These are phyloP conservation scores for Orchestes rusci DNA, from an alignment of 2,888 invertebrate species.

Conservation along the genomic window DNA sequence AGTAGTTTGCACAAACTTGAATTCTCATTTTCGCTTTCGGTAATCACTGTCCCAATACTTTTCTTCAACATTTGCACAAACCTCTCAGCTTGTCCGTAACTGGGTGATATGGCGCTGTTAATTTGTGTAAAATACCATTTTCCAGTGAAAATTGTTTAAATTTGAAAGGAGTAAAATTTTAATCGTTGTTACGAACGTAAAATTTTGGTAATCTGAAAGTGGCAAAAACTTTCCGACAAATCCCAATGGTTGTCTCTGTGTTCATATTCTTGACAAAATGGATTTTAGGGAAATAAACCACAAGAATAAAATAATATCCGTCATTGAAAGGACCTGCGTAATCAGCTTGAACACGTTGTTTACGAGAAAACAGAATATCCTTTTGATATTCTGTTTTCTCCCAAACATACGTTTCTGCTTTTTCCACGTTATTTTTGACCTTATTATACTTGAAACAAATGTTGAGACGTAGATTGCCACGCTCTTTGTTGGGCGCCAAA, in stretches of 20 bases:
- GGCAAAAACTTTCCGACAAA: slow-evolving; percentile 3
- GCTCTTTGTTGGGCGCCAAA: no score
- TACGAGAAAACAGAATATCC: no score
- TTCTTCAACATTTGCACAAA: slow-evolving; percentile 29
- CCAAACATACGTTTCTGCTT: slow-evolving; percentile 1
- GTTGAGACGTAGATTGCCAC: no score
- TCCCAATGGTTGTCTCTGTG: neutral
- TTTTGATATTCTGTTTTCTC: neutral
- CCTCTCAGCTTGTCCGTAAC: slow-evolving; percentile 30
- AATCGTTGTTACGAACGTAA: slow-evolving; percentile 20
- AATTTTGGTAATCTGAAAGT: slow-evolving; percentile 3
- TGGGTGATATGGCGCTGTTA: slow-evolving; percentile 17
- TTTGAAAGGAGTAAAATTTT: slow-evolving; percentile 9
- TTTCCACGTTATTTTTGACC: no score
- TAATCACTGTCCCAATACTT: slow-evolving; percentile 4
- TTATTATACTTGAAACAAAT: no score
- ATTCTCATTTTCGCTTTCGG: neutral
- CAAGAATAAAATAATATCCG: slow-evolving; percentile 4
- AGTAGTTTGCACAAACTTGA: neutral
- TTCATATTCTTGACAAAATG: neutral
- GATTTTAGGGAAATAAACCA: slow-evolving; percentile 4
- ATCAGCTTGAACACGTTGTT: slow-evolving; percentile 2
- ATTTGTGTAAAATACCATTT: slow-evolving; percentile 11
- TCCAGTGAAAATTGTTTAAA: slow-evolving; percentile 4
- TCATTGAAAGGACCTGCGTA: slow-evolving; percentile 2